Evolutionary conservation across 2,888 invertebrate species (phyloP).

Genomic region (Scaptomyza cyrtandrae): DNA sequence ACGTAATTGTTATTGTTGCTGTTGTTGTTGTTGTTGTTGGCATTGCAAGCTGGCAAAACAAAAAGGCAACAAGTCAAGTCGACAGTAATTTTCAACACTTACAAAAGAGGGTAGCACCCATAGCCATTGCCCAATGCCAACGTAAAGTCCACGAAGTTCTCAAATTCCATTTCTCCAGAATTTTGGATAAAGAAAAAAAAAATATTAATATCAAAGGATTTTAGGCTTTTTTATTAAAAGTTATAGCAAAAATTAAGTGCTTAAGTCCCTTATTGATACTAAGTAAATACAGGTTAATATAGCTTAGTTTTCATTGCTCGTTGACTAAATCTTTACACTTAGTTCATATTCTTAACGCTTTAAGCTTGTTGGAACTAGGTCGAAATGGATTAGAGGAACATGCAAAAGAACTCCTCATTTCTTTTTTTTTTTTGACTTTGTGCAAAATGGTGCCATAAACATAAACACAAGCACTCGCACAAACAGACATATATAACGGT

Average conservation of each 20-base stretch:
- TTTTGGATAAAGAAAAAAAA: background rate
- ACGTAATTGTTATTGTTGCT: slow-evolving; percentile 52
- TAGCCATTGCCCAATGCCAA: slow-evolving; percentile 35
- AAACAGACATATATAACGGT: slow-evolving; percentile 22
- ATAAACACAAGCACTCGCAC: slow-evolving; percentile 54
- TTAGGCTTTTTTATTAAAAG: too few species aligned
- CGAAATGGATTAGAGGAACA: slow-evolving; percentile 42
- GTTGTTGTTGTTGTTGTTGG: slow-evolving; percentile 46
- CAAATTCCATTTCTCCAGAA: slow-evolving; percentile 28
- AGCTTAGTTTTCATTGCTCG: background rate
- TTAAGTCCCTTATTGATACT: too few species aligned
- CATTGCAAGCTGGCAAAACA: slow-evolving; percentile 60
- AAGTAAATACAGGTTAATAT: background rate
- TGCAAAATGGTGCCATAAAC: slow-evolving; percentile 77
- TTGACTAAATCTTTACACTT: background rate
- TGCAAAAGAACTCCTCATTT: slow-evolving; percentile 38
- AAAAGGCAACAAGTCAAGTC: slow-evolving; percentile 81
- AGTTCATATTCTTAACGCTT: background rate
- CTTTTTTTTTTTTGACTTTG: slow-evolving; percentile 62
- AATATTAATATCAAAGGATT: too few species aligned
- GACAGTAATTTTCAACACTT: slow-evolving; percentile 80
- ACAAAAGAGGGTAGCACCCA: slow-evolving; percentile 56
- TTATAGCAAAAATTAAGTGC: too few species aligned
- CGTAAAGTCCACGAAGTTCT: slow-evolving; percentile 29
- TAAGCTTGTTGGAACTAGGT: slow-evolving; percentile 18